Evolutionary conservation across 1,140 invertebrate species (phyloP).

Genomic region (Lithobius niger): DNA sequence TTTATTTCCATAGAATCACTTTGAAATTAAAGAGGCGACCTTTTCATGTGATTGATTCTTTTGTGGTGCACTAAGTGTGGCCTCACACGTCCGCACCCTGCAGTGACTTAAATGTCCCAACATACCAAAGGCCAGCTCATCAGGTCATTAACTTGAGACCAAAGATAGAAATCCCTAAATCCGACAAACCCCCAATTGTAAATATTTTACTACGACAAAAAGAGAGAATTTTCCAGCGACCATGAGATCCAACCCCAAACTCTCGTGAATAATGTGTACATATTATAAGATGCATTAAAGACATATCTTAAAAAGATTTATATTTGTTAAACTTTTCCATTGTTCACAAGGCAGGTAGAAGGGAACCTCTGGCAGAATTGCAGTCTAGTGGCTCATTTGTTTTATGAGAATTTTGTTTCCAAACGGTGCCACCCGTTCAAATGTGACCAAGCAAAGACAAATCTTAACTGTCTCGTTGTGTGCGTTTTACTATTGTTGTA

Average conservation of each 20-base stretch:
- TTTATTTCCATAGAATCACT: background rate
- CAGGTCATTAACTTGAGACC: background rate
- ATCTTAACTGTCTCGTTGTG: background rate
- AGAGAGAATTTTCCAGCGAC: too few relatives aligned
- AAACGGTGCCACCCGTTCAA: background rate
- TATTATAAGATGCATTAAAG: background rate
- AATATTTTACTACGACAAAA: background rate
- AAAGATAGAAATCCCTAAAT: background rate
- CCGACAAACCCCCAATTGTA: slow-evolving; percentile 1
- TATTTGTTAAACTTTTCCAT: background rate
- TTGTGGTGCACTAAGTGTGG: too few relatives aligned
- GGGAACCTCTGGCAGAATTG: background rate
- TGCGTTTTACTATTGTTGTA: background rate
- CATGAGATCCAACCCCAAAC: background rate
- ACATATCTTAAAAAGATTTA: slow-evolving; percentile 6
- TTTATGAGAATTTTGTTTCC: background rate
- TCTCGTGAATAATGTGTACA: background rate
- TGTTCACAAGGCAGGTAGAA: background rate
- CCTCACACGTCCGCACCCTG: too few relatives aligned
- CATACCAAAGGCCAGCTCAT: background rate
- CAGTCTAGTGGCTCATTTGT: background rate
- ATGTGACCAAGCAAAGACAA: background rate
- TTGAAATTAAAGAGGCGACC: background rate
- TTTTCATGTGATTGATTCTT: background rate
- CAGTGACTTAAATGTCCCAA: too few relatives aligned